Percentiles rank a stretch among this genome's conserved stretches.
phyloP scores from a whole-genome alignment of 2,888 invertebrate species.

The Limnephilus lunatus region DNA sequence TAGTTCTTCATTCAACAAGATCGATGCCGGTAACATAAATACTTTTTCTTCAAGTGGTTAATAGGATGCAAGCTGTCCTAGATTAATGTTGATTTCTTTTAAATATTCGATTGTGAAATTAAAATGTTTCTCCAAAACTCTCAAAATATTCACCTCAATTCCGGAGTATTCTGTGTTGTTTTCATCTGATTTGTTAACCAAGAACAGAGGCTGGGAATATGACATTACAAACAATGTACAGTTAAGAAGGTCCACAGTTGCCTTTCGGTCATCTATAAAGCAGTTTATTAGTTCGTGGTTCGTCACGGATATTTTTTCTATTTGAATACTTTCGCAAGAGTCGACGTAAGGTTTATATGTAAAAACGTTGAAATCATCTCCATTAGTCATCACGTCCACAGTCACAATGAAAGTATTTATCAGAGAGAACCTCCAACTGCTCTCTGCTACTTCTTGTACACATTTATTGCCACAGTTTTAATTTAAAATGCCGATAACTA shows the following conservation, averaged over 20 bases:
- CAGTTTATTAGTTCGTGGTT: background rate
- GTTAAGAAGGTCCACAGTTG: background rate
- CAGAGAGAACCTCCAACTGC: background rate
- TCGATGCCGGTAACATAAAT: background rate
- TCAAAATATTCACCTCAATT: background rate
- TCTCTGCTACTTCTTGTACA: conserved; percentile 2
- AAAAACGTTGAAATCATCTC: background rate
- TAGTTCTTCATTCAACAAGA: background rate
- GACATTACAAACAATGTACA: background rate
- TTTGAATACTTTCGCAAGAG: background rate
- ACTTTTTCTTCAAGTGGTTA: background rate
- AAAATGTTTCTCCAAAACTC: background rate
- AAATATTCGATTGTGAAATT: background rate
- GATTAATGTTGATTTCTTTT: background rate
- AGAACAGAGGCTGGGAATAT: background rate
- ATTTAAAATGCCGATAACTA: background rate
- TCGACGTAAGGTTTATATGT: background rate
- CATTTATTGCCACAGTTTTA: conserved; percentile 8
- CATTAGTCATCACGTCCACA: background rate
- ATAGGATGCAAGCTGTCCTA: background rate
- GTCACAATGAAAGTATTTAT: conserved; percentile 6
- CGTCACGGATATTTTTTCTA: background rate
- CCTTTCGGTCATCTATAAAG: background rate
- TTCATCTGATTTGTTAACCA: background rate
- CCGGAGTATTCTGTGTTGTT: background rate